Percentiles rank a stretch among this genome's conserved stretches.
phyloP scores from a whole-genome alignment of 2,888 invertebrate genomes.

The Heliconius ismenius region DNA sequence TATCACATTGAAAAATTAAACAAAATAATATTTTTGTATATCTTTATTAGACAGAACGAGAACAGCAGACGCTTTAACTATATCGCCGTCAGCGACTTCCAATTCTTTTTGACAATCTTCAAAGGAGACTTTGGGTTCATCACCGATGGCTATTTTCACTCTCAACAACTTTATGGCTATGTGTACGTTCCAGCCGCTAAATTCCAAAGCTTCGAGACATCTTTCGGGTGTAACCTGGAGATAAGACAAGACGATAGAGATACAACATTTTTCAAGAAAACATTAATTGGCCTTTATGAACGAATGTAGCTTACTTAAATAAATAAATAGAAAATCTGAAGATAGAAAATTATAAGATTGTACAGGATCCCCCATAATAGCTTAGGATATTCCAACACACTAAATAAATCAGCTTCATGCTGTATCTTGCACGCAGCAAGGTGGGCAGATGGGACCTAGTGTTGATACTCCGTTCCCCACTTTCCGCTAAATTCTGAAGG shows the following conservation, averaged over 20 bases:
- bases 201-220: conserved; percentile 90
- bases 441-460: too few species aligned
- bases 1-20: conserved; percentile 35
- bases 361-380: neutral
- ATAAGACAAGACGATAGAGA: neutral
- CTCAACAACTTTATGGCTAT: conserved; percentile 91
- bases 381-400: too few species aligned
- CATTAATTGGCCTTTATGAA: too few species aligned
- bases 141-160: conserved; percentile 66
- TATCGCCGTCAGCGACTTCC: conserved; percentile 84
- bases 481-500: too few species aligned
- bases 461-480: too few species aligned
- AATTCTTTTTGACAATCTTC: conserved; percentile 79
- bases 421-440: too few species aligned
- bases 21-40: conserved; percentile 28
- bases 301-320: neutral
- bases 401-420: too few species aligned
- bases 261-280: too few species aligned
- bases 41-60: conserved; percentile 57
- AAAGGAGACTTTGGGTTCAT: conserved; percentile 49
- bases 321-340: neutral
- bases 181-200: conserved; percentile 94
- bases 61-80: conserved; percentile 84
- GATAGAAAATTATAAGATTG: neutral
- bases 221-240: conserved; percentile 86